Percentiles rank a stretch among this genome's conserved stretches.
Conservation (phyloP, 1,140 invertebrate species). For the Phymorhynchus buccinoides region DNA sequence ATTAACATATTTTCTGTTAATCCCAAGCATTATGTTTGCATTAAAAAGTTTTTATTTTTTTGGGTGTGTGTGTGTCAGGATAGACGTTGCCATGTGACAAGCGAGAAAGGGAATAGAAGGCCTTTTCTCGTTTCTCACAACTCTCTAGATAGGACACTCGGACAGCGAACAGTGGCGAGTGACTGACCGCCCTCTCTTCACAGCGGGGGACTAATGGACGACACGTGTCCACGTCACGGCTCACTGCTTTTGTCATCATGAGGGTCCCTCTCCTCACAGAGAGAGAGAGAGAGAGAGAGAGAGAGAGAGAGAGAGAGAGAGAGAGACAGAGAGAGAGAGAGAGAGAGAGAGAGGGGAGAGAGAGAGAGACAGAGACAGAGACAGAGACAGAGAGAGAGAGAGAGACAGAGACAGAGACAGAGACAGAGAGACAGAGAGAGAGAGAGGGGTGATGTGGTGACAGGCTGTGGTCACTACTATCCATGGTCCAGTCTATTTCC, state of each 20-base stretch:
- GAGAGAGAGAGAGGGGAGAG: neutral
- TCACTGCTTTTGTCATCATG: neutral
- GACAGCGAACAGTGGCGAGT: neutral
- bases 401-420: no score
- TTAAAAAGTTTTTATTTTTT: no score
- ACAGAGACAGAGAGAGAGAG: no score
- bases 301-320: slow-evolving; percentile 13
- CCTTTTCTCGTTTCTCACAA: neutral
- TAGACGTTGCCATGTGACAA: neutral
- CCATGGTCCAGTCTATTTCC: neutral
- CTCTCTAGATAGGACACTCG: no score
- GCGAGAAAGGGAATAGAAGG: neutral
- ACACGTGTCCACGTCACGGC: slow-evolving; percentile 14
- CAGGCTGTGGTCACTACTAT: neutral
- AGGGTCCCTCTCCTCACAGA: neutral
- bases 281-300: slow-evolving; percentile 9
- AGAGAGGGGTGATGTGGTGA: neutral
- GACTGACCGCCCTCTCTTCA: neutral
- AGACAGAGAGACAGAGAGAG: neutral
- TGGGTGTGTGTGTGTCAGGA: no score
- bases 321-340: neutral
- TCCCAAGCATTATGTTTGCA: no score
- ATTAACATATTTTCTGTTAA: no score
- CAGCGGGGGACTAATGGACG: slow-evolving; percentile 12
- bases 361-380: neutral